phyloP scores from a whole-genome alignment of 2,113 vertebrate genomes.

The Pavo muticus region DNA sequence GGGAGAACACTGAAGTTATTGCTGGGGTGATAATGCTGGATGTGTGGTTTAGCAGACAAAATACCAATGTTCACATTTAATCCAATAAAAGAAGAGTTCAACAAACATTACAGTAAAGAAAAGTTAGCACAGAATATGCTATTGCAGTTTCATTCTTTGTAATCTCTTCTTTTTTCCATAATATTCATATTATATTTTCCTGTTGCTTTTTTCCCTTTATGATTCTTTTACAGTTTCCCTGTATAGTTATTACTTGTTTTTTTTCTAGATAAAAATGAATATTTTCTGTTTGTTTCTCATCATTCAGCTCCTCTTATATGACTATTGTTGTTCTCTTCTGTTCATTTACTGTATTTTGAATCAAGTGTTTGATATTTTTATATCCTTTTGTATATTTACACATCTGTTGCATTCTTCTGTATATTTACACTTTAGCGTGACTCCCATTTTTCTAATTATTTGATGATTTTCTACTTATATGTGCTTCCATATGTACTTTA shows the following conservation, averaged over 20 bases:
- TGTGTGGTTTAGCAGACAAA: not conserved
- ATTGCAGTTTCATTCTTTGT: not conserved
- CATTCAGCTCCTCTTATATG: not conserved
- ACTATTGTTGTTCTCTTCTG: not conserved
- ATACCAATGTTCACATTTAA: not conserved
- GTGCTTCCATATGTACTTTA: not conserved
- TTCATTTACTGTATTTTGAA: not conserved
- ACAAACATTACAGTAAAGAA: not conserved
- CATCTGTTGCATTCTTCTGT: not conserved
- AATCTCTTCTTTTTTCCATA: not conserved
- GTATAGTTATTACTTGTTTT: not conserved
- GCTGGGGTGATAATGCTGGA: not conserved
- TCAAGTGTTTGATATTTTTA: not conserved
- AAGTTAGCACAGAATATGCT: not conserved
- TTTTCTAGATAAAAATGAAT: not conserved
- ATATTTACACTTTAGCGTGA: not conserved
- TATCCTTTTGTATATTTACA: not conserved
- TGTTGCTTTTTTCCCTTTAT: not conserved
- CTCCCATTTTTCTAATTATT: not conserved
- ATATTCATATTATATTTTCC: not conserved
- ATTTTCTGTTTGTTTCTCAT: not conserved
- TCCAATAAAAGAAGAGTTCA: not conserved
- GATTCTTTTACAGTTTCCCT: not conserved
- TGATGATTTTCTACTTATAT: not conserved
- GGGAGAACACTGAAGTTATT: not conserved